phyloP scores from a whole-genome alignment of 53 echinoderm and acorn worm genomes.

The Holothuria scabra region DNA sequence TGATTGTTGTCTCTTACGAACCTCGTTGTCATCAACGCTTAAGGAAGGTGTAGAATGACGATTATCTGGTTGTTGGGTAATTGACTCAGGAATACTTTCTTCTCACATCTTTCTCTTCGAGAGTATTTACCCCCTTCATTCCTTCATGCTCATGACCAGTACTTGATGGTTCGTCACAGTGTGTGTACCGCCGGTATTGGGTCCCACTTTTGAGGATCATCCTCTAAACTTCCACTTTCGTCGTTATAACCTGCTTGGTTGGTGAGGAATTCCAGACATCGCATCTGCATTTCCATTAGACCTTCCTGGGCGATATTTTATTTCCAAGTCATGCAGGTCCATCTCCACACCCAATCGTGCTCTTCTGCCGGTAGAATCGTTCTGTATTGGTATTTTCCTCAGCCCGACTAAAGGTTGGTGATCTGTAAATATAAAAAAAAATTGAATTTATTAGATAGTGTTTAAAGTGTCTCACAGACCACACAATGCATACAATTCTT shows the following conservation, averaged over 20 bases:
- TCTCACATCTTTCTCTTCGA: no score
- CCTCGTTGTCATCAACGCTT: background rate
- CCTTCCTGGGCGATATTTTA: slow-evolving; percentile 64
- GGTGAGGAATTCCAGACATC: slow-evolving; percentile 53
- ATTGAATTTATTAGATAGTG: slow-evolving; percentile 44
- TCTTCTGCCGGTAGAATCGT: slow-evolving; percentile 57
- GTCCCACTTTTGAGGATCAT: no score
- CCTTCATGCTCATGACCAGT: no score
- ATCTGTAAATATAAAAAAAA: slow-evolving; percentile 69
- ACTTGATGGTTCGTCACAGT: no score
- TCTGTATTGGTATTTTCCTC: slow-evolving; percentile 57
- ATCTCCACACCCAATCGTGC: slow-evolving; percentile 71
- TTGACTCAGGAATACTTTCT: no score
- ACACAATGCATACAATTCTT: slow-evolving; percentile 12
- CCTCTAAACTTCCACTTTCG: no score
- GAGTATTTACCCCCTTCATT: no score
- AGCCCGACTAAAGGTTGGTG: slow-evolving; percentile 67
- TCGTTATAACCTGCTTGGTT: no score
- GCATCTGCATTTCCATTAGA: slow-evolving; percentile 70
- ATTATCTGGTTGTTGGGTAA: no score
- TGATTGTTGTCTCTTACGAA: background rate
- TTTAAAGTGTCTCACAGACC: slow-evolving; percentile 48
- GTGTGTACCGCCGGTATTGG: no score
- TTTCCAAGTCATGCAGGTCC: slow-evolving; percentile 59
- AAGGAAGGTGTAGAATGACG: no score